phyloP scores from a whole-genome alignment of 2,888 invertebrate genomes.

The Marronus borbonicus region DNA sequence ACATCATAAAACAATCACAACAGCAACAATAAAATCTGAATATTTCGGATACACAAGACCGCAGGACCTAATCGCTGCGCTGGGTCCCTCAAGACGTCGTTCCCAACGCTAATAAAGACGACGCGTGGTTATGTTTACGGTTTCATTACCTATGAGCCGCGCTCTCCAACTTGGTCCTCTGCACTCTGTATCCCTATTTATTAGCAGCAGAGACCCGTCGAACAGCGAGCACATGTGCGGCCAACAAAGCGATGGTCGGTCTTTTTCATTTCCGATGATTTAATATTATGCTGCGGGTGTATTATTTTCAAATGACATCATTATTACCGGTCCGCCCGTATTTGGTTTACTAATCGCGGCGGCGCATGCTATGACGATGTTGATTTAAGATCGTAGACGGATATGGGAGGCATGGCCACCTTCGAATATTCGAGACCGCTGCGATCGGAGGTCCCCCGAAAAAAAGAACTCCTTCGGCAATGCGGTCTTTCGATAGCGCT shows the following conservation, averaged over 20 bases:
- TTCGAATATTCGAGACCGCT: not conserved
- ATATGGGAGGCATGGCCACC: constrained; percentile 4
- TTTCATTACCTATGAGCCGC: constrained; percentile 62
- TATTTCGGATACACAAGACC: constrained; percentile 47
- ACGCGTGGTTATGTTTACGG: constrained; percentile 62
- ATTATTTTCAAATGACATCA: constrained; percentile 66
- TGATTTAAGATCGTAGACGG: constrained; percentile 51
- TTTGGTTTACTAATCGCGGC: constrained; percentile 65
- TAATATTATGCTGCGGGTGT: constrained; percentile 65
- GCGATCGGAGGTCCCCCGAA: not conserved
- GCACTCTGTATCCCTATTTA: no score
- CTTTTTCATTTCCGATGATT: constrained; percentile 67
- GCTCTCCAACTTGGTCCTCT: not conserved
- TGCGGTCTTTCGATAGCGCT: no score
- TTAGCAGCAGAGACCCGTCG: no score
- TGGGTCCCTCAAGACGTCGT: constrained; percentile 44
- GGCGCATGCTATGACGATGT: constrained; percentile 54
- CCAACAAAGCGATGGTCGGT: constrained; percentile 58
- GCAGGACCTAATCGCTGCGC: not conserved
- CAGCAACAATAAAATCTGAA: constrained; percentile 59
- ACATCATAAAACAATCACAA: constrained; percentile 39
- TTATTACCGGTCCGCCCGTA: constrained; percentile 64
- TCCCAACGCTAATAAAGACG: constrained; percentile 57
- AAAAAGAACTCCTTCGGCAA: not conserved
- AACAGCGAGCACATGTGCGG: constrained; percentile 62